Conservation (phyloP, 2,113 vertebrate genomes). For the Menura novaehollandiae region DNA sequence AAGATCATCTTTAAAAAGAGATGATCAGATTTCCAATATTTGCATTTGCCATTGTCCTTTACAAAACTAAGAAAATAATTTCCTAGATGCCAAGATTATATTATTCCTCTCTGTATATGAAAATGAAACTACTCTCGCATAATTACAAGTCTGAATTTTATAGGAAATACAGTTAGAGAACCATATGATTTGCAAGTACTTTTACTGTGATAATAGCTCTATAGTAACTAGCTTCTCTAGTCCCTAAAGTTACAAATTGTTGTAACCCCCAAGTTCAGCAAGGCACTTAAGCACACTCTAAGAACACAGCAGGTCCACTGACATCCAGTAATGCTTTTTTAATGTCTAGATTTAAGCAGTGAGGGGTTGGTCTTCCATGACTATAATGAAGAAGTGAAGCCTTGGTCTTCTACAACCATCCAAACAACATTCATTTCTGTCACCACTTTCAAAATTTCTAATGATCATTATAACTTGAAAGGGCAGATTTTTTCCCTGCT, state of each 20-base stretch:
- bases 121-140: not conserved
- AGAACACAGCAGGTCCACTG: not conserved
- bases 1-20: not conserved
- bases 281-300: not conserved
- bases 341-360: not conserved
- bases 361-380: not conserved
- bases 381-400: not conserved
- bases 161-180: not conserved
- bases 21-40: not conserved
- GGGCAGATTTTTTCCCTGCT: not conserved
- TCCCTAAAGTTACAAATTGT: not conserved
- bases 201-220: not conserved
- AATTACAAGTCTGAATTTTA: not conserved
- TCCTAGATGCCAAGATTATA: not conserved
- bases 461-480: not conserved
- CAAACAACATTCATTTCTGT: not conserved
- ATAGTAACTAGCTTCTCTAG: not conserved
- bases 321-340: not conserved
- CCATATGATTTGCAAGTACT: not conserved
- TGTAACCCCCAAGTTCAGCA: not conserved
- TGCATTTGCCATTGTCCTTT: not conserved
- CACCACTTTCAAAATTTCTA: not conserved
- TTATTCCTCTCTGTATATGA: not conserved
- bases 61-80: not conserved
- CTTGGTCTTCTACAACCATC: not conserved